Evolutionary conservation across 2,888 invertebrate species (phyloP).

Genomic region (Cephus nigrinus): DNA sequence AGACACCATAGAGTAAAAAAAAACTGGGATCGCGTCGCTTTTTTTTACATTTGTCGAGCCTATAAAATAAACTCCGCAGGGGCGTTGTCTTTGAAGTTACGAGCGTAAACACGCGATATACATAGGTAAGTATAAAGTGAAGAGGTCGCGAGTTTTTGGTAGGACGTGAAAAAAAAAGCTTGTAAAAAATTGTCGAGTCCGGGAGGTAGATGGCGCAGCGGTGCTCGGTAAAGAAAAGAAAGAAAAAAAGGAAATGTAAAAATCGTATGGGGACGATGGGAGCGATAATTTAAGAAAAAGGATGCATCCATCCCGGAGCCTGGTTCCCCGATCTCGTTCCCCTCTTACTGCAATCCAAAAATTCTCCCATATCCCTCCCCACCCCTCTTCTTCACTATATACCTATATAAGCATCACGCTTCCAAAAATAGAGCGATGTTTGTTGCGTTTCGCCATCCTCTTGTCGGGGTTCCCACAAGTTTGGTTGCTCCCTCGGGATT

Average conservation of each 20-base stretch:
- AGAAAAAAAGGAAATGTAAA: background rate
- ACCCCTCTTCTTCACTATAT: background rate
- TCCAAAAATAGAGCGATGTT: slow-evolving; percentile 47
- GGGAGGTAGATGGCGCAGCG: slow-evolving; percentile 14
- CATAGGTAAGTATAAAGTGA: slow-evolving; percentile 30
- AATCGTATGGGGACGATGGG: slow-evolving; percentile 33
- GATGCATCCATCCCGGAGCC: slow-evolving; percentile 56
- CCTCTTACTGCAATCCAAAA: background rate
- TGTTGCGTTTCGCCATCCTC: slow-evolving; percentile 31
- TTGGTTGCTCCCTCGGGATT: slow-evolving; percentile 46
- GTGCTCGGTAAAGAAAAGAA: slow-evolving; percentile 9
- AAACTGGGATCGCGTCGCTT: too few species aligned
- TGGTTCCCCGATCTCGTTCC: slow-evolving; percentile 21
- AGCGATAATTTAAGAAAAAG: slow-evolving; percentile 61
- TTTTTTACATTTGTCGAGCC: background rate
- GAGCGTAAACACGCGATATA: slow-evolving; percentile 60
- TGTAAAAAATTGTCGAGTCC: slow-evolving; percentile 1
- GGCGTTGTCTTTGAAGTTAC: slow-evolving; percentile 52
- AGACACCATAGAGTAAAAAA: too few species aligned
- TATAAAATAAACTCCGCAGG: slow-evolving; percentile 25
- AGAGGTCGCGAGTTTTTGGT: slow-evolving; percentile 11
- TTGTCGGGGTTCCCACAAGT: slow-evolving; percentile 18
- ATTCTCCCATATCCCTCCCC: slow-evolving; percentile 12
- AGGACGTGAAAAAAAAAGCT: background rate
- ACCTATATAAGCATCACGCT: slow-evolving; percentile 15